Conservation (phyloP, 2,113 vertebrate genomes). For the Psammodynastes pulverulentus region DNA sequence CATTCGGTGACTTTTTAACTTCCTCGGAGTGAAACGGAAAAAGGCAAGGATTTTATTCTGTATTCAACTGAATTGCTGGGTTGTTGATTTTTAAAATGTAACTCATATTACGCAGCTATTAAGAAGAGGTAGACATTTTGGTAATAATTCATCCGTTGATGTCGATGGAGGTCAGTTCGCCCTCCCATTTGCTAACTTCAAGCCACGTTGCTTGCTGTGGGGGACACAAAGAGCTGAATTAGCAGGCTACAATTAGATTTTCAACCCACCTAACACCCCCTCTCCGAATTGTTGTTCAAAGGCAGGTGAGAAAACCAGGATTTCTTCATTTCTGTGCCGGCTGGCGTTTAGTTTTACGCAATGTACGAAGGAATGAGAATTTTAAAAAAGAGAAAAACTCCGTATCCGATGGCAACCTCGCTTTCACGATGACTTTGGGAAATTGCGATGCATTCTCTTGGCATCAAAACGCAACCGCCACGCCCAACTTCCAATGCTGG, state of each 20-base stretch:
- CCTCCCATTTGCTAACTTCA: neutral
- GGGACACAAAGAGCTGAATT: too few relatives aligned
- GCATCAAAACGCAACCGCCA: neutral
- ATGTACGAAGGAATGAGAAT: neutral
- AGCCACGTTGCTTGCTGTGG: neutral
- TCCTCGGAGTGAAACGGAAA: too few relatives aligned
- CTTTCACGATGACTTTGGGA: neutral
- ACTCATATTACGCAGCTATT: neutral
- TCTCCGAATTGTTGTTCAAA: neutral
- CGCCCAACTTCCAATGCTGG: too few relatives aligned
- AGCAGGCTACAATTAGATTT: neutral
- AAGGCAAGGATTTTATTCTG: neutral
- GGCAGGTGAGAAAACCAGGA: neutral
- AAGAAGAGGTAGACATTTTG: too few relatives aligned
- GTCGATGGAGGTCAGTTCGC: neutral
- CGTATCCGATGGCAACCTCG: neutral
- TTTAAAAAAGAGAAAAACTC: neutral
- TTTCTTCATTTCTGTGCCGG: neutral
- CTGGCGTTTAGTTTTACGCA: neutral
- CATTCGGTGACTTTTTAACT: too few relatives aligned
- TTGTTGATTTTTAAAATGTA: too few relatives aligned
- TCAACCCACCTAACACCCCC: neutral
- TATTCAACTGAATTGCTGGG: neutral
- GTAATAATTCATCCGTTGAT: neutral
- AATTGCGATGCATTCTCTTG: neutral